Base-by-base conservation (phyloP, 2,888 invertebrate species). In the Ophonus ardosiacus region DNA sequence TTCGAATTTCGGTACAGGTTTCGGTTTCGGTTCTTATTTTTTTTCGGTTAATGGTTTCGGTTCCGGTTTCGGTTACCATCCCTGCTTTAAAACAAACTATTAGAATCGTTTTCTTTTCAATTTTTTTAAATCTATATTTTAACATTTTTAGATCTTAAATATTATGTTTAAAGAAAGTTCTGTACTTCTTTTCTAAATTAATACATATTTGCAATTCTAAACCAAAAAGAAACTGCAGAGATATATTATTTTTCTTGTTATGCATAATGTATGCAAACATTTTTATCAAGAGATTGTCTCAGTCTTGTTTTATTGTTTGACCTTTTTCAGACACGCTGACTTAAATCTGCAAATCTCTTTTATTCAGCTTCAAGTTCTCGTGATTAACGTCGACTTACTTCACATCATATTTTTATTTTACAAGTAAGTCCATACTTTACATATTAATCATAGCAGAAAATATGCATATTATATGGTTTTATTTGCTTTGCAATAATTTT, bases 301-400 rank as follows among this genome's bases (percentile, higher is more conserved):
- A 51, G 43, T 51, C 43, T 13, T 13, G 8, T 51, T 51, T 51
- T 51, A 51, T 51, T 51, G 31, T 31, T 6, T 31, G 31, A 5
- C 31, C n/a, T 13, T 61, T 21, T 61, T 61, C 0, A 61, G 61
- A 8, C 17, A 24, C 68, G 7, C 68, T 68, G 31, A 68, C 38
- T 68, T 68, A 68, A 38, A 68, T 68, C 68, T n/a, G 18, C 31
- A 24, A 68, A 68, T 68, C 31, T 68, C 68, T 68, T 31, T 68
- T 24, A 68, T 68, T 21, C 24, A 31, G 15, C 15, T 10, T 15
- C 24, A 68, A 21, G 24, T 38, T 68, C 31, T 21, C 13, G 7
- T n/a, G 31, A 68, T 68, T 68, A 68, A 68, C 31, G 68, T 68
- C 68, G 21, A 21, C 68, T 68, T 38, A 68, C n/a, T 38, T 68